Conservation (phyloP, 2,888 invertebrate species). For the Pelosia muscerda region DNA sequence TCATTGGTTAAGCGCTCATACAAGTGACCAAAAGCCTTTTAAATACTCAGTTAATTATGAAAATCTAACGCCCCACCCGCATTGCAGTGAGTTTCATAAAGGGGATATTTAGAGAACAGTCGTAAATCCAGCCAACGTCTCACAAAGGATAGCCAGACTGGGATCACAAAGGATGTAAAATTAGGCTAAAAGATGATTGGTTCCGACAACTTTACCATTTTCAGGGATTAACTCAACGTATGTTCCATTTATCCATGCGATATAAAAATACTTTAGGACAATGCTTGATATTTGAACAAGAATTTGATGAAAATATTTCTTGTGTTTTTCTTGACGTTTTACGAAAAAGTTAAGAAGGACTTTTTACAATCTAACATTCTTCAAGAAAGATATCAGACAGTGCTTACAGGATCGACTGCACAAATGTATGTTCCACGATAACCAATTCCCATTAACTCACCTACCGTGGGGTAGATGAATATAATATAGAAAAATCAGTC, state of each 20-base stretch:
- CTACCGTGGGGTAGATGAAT: too few species aligned
- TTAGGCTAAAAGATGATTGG: conserved; percentile 12
- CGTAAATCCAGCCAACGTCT: conserved; percentile 20
- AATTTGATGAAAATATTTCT: not conserved
- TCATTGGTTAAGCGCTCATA: not conserved
- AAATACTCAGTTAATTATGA: conserved; percentile 16
- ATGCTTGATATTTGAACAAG: not conserved
- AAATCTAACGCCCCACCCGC: conserved; percentile 17
- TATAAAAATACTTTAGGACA: not conserved
- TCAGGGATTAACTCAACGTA: not conserved
- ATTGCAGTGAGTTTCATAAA: conserved; percentile 14
- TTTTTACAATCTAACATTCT: too few species aligned
- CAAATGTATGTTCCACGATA: too few species aligned
- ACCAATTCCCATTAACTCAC: too few species aligned
- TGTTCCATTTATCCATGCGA: not conserved
- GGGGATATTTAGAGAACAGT: conserved; percentile 2
- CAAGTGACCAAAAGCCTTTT: not conserved
- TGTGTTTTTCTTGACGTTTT: not conserved
- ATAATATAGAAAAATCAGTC: too few species aligned
- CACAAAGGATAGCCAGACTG: conserved; percentile 16
- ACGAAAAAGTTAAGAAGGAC: not conserved
- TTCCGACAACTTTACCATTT: conserved; percentile 13
- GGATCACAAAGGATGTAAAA: conserved; percentile 18
- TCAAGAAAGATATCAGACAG: too few species aligned
- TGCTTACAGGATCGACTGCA: too few species aligned